These are phyloP conservation scores for Aurelia aurita complex sp. Pacific DNA, from an alignment of 30 jellyfish, hydroid and myxozoan species.

Conservation along the genomic window DNA sequence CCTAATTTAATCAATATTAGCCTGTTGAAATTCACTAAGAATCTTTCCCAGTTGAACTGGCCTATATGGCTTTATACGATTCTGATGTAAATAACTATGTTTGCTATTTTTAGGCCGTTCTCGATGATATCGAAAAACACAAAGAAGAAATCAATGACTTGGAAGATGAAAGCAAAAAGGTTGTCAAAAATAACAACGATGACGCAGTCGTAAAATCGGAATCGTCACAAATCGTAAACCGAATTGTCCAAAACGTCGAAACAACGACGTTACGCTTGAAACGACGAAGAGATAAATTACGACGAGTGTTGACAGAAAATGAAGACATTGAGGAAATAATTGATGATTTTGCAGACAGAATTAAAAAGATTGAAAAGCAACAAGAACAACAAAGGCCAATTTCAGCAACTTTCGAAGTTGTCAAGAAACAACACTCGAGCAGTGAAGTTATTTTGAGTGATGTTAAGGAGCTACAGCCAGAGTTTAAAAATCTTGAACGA, in stretches of 20 bases:
- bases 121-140: conserved; percentile 64
- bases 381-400: conserved; percentile 67
- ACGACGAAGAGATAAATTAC: conserved; percentile 71
- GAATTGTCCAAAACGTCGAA: conserved; percentile 50
- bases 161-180: conserved; percentile 48
- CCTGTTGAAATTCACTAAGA: too few species aligned
- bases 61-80: not conserved
- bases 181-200: conserved; percentile 59
- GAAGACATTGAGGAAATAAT: conserved; percentile 69
- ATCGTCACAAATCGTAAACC: conserved; percentile 7
- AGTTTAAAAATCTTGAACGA: conserved; percentile 38
- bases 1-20: too few species aligned
- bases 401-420: conserved; percentile 77
- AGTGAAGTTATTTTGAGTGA: conserved; percentile 54
- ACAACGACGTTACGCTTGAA: conserved; percentile 41
- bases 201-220: conserved; percentile 65
- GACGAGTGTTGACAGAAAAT: conserved; percentile 28
- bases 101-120: conserved; percentile 38
- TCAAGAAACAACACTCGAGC: conserved; percentile 61
- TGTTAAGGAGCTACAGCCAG: conserved; percentile 54
- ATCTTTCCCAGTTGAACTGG: too few species aligned
- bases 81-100: not conserved
- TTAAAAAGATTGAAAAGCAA: conserved; percentile 57
- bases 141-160: conserved; percentile 45
- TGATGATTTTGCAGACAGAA: conserved; percentile 70